Percentiles rank a stretch among this genome's conserved stretches.
Conservation (phyloP, 2,113 vertebrate species). For the Suricata suricatta region DNA sequence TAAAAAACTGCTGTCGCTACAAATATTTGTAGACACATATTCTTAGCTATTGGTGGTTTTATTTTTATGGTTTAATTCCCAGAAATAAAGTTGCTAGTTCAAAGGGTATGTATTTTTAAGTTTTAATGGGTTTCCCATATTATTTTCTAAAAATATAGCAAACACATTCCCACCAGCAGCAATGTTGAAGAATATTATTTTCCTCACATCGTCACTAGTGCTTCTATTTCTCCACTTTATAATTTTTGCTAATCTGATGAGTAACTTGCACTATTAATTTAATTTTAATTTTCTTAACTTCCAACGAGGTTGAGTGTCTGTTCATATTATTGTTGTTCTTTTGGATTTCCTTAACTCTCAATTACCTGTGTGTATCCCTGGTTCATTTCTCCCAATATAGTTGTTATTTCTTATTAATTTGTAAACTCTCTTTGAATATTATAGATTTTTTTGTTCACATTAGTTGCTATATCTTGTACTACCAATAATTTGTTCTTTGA, state of each 20-base stretch:
- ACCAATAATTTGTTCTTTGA: not conserved
- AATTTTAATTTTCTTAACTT: not conserved
- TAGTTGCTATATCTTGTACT: not conserved
- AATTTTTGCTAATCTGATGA: not conserved
- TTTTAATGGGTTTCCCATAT: slow-evolving; percentile 37
- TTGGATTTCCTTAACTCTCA: not conserved
- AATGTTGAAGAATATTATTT: slow-evolving; percentile 5
- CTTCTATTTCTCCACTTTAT: not conserved
- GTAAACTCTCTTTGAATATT: not conserved
- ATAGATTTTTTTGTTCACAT: not conserved
- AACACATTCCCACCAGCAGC: not conserved
- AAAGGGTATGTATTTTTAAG: slow-evolving; percentile 54
- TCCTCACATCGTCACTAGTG: not conserved
- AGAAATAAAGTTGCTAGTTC: not conserved
- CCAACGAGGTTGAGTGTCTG: not conserved
- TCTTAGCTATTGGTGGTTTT: slow-evolving; percentile 37
- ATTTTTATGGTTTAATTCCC: slow-evolving; percentile 47
- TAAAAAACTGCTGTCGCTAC: not conserved
- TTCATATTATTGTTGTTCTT: not conserved
- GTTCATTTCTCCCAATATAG: not conserved
- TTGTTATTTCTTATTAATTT: not conserved
- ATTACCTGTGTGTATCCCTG: not conserved
- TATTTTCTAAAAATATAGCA: slow-evolving; percentile 63
- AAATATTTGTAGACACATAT: slow-evolving; percentile 12
- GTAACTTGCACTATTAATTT: not conserved